Evolutionary conservation across 2,797 vertebrate genomes (phyloP).

Genomic region (Amphiprion clarkii): DNA sequence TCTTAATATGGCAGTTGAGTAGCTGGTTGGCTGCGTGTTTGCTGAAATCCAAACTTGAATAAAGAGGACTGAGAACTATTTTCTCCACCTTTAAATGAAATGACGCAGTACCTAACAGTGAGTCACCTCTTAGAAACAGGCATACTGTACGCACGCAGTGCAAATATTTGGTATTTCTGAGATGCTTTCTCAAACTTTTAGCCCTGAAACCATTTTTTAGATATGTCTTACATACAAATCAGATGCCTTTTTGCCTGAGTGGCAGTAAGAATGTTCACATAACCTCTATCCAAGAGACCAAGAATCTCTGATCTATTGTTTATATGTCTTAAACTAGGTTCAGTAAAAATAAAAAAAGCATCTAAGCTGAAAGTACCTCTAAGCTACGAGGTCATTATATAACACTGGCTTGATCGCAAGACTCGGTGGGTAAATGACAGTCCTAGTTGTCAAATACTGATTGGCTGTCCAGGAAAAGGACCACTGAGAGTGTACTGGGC

Average conservation of each 20-base stretch:
- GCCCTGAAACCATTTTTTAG: neutral
- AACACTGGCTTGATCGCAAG: no score
- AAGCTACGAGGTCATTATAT: neutral
- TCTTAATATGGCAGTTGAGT: neutral
- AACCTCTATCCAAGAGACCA: neutral
- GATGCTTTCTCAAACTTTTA: neutral
- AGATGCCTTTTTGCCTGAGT: no score
- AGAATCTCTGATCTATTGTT: neutral
- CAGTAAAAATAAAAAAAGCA: no score
- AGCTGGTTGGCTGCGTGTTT: neutral
- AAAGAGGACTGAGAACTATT: neutral
- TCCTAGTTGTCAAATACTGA: slow-evolving; percentile 2
- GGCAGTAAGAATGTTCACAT: neutral
- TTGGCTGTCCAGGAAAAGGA: neutral
- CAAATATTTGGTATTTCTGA: neutral
- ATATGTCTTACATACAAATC: neutral
- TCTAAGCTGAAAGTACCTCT: neutral
- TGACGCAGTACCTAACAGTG: slow-evolving; percentile 46
- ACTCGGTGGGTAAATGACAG: slow-evolving; percentile 1
- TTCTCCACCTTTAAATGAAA: slow-evolving; percentile 26
- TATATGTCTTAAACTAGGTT: no score
- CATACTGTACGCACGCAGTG: neutral
- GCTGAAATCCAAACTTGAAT: neutral
- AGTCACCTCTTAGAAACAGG: slow-evolving; percentile 39
- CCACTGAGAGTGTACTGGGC: neutral